Conservation (phyloP, 2,888 invertebrate genomes). For the Selenia dentaria region DNA sequence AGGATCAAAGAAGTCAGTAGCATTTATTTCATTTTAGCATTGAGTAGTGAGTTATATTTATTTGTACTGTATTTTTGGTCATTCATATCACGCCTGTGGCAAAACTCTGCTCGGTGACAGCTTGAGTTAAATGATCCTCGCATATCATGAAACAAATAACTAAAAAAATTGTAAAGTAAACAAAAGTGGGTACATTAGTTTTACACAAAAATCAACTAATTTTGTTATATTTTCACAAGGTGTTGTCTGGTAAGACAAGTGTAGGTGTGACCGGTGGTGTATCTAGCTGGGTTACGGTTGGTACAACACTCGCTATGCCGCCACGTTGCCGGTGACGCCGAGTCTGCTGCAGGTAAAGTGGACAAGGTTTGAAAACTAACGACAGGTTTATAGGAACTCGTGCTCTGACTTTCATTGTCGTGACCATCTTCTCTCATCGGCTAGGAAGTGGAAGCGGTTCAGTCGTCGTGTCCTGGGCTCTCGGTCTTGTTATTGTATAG, state of each 20-base stretch:
- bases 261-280: constrained; percentile 81
- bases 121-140: constrained; percentile 73
- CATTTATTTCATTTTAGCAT: constrained; percentile 61
- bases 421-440: constrained; percentile 73
- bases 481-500: constrained; percentile 29
- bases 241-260: constrained; percentile 83
- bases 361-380: constrained; percentile 72
- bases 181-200: constrained; percentile 67
- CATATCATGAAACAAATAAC: constrained; percentile 60
- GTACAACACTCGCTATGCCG: constrained; percentile 66
- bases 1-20: constrained; percentile 72
- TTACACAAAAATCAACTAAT: constrained; percentile 81
- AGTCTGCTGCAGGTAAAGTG: constrained; percentile 77
- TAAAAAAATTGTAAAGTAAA: constrained; percentile 52
- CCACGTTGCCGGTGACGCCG: constrained; percentile 56
- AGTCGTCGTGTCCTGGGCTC: constrained; percentile 39
- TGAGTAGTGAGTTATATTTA: constrained; percentile 61
- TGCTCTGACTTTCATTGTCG: constrained; percentile 71
- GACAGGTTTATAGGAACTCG: constrained; percentile 72
- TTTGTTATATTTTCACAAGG: constrained; percentile 83
- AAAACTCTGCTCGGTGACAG: constrained; percentile 63
- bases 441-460: constrained; percentile 79
- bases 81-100: constrained; percentile 64
- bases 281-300: constrained; percentile 76
- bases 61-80: constrained; percentile 58